Base-by-base conservation (phyloP, 92 coral and sea anemone genomes). In the Epizoanthus scotinus region DNA sequence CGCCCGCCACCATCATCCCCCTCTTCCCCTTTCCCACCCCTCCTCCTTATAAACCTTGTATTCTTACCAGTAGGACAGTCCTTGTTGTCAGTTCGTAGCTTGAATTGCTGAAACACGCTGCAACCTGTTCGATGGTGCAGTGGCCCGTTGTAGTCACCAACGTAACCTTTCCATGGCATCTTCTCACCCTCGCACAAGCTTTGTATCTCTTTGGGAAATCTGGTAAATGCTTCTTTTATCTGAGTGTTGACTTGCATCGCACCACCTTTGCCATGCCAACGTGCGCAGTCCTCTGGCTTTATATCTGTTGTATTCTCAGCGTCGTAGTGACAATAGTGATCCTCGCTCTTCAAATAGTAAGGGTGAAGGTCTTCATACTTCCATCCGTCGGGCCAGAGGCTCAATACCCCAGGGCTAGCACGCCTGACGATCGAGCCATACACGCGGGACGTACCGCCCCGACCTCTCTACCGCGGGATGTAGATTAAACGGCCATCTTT, bases 361-460 rank as follows among this genome's bases (percentile, higher is more conserved):
- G 71, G 87, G 54, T 60, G 36, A 22, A 84, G 70, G 18, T 84
- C 84, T 2, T 77, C 87, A 57, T 84, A 84, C 40, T 84, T 34
- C 87, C 87, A 84, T 63, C 87, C 87, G 21, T 84, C 29, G 21
- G 87, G 87, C 87, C 87, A 84, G 36, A 84, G 83, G 54, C 77
- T 67, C 15, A 84, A 78, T 5, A 84, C 87, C 28, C 68, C 87
- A 12, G 87, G 87, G 25, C 87, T 84, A 47, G 87, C 83, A 5
- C 84, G 87, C 64, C 83, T 84, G 10, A 84, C 87, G 70, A 84
- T 84, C 19, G 83, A 77, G 7, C 87, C 87, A 84, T 84, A 84
- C 9, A 84, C 87, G 31, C 87, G 81, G 49, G 87, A 84, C 5
- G 87, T 84, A 59, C 87, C 87, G 5, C 87, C 87, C 17, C 60